These are phyloP conservation scores for Asteroscopus sphinx DNA, from an alignment of 2,888 invertebrate species.

Conservation along the genomic window DNA sequence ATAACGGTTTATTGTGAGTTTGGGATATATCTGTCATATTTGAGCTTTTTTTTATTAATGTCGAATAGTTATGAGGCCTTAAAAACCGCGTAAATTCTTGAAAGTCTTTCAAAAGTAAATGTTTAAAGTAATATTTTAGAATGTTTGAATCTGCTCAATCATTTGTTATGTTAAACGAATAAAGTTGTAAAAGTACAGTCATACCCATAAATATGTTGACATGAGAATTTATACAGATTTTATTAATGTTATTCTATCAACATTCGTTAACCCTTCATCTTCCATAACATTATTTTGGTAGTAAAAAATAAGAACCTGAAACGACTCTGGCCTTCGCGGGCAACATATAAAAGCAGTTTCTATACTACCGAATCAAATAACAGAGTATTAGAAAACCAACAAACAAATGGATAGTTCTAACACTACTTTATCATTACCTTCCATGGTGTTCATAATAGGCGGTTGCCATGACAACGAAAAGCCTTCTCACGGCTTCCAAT, in stretches of 20 bases:
- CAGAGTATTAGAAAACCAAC: slow-evolving; percentile 29
- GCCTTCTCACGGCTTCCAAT: slow-evolving; percentile 70
- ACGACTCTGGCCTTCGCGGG: slow-evolving; percentile 1
- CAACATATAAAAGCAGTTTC: slow-evolving; percentile 17
- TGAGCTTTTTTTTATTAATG: neutral
- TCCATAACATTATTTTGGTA: slow-evolving; percentile 26
- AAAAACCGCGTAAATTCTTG: slow-evolving; percentile 3
- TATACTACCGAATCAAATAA: slow-evolving; percentile 35
- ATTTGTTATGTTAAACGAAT: slow-evolving; percentile 37
- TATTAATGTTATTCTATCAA: slow-evolving; percentile 35
- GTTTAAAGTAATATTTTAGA: slow-evolving; percentile 13
- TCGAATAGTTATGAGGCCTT: slow-evolving; percentile 5
- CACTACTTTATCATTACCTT: slow-evolving; percentile 51
- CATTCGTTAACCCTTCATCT: slow-evolving; percentile 37
- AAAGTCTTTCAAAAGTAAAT: slow-evolving; percentile 33
- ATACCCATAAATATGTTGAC: slow-evolving; percentile 47
- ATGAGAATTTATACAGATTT: slow-evolving; percentile 39
- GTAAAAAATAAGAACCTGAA: slow-evolving; percentile 32
- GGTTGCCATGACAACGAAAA: slow-evolving; percentile 65
- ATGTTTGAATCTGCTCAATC: slow-evolving; percentile 6
- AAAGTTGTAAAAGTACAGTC: slow-evolving; percentile 47
- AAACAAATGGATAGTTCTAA: slow-evolving; percentile 36
- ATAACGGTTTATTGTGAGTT: slow-evolving; percentile 16
- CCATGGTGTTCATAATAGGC: slow-evolving; percentile 48
- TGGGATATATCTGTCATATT: slow-evolving; percentile 9